These are phyloP conservation scores for Penaeus chinensis DNA, from an alignment of 1,140 invertebrate species.

Conservation along the genomic window DNA sequence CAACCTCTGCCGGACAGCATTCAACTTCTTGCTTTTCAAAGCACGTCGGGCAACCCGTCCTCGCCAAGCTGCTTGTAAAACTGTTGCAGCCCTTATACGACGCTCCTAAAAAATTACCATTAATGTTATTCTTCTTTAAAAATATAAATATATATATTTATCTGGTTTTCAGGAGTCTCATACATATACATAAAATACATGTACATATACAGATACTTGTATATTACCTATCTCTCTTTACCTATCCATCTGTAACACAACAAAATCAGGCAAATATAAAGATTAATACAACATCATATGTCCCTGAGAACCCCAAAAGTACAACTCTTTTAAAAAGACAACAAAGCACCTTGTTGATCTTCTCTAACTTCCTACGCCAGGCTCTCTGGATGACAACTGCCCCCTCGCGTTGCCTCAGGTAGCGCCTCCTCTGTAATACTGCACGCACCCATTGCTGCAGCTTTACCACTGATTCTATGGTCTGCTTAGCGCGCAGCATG, in stretches of 20 bases:
- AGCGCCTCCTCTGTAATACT: not conserved
- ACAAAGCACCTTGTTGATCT: not conserved
- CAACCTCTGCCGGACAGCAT: conserved; percentile 45
- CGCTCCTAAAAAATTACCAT: conserved; percentile 13
- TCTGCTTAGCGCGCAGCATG: not conserved
- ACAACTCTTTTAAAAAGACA: no score
- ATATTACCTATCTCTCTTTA: no score
- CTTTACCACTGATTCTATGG: conserved; percentile 2
- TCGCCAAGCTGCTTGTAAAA: conserved; percentile 55
- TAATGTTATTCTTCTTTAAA: not conserved
- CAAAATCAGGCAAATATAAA: no score
- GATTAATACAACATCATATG: no score
- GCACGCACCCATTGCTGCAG: conserved; percentile 42
- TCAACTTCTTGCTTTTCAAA: conserved; percentile 30
- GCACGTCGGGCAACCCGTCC: conserved; percentile 15
- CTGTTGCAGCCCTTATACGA: conserved; percentile 29
- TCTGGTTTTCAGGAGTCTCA: no score
- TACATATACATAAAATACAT: no score
- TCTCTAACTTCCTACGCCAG: conserved; percentile 10
- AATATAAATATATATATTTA: no score
- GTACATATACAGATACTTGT: no score
- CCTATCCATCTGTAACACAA: no score
- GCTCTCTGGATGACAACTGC: conserved; percentile 34
- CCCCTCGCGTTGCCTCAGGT: conserved; percentile 7
- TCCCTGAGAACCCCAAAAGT: no score